Evolutionary conservation across 2,113 vertebrate genomes (phyloP).

Genomic region (Falco punctatus): DNA sequence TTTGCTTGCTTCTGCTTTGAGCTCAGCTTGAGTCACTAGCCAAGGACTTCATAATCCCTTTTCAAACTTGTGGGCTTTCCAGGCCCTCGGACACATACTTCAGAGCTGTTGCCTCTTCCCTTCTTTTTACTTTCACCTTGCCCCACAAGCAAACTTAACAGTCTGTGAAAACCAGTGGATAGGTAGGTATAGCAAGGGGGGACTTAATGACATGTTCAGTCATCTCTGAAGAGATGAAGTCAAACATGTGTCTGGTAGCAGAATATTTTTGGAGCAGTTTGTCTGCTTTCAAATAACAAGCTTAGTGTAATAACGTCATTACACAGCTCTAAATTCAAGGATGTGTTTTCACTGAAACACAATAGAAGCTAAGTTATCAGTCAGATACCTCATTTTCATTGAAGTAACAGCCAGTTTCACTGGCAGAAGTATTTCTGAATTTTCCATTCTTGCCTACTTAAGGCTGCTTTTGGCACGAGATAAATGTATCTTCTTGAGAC

Average conservation of each 20-base stretch:
- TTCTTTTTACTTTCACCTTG: neutral
- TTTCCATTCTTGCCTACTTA: neutral
- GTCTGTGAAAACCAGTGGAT: neutral
- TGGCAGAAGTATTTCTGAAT: conserved; percentile 18
- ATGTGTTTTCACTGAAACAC: conserved; percentile 28
- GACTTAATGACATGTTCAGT: neutral
- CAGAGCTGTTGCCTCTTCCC: neutral
- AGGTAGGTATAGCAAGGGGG: neutral
- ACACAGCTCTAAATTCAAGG: conserved; percentile 4
- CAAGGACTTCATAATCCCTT: neutral
- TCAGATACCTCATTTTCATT: conserved; percentile 30
- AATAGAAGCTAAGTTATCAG: conserved; percentile 26
- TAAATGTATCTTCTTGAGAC: neutral
- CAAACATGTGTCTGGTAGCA: neutral
- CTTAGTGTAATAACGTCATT: conserved; percentile 34
- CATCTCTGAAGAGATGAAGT: neutral
- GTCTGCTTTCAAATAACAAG: conserved; percentile 31
- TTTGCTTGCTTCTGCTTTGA: neutral
- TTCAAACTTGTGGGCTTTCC: neutral
- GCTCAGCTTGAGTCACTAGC: neutral
- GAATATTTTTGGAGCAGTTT: conserved; percentile 29
- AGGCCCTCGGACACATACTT: neutral
- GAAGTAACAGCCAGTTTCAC: neutral
- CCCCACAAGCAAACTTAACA: neutral
- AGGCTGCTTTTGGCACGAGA: neutral